Evolutionary conservation across 2,888 invertebrate species (phyloP).

Genomic region (Gisinianus flammeolus): DNA sequence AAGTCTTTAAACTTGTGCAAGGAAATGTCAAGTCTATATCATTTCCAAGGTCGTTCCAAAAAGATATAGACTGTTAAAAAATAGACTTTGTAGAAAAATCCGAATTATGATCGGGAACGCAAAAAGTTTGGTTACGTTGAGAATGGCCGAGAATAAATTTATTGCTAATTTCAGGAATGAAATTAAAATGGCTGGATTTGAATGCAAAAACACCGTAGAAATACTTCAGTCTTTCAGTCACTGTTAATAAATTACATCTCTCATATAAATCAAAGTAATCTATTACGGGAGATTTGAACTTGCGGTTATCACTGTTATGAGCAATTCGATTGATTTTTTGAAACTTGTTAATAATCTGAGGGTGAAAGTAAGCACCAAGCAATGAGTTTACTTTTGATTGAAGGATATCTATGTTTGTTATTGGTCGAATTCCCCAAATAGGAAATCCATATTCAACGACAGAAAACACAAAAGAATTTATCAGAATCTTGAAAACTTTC

Average conservation of each 20-base stretch:
- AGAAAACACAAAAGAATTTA: neutral
- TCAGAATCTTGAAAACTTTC: neutral
- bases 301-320: neutral
- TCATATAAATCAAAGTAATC: too few species aligned
- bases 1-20: too few species aligned
- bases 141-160: too few species aligned
- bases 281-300: too few species aligned
- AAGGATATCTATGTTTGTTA: neutral
- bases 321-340: neutral
- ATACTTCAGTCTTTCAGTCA: neutral
- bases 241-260: neutral
- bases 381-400: slow-evolving; percentile 20
- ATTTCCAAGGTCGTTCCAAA: too few species aligned
- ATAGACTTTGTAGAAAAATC: neutral
- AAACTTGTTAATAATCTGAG: too few species aligned
- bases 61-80: neutral
- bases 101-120: too few species aligned
- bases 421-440: neutral
- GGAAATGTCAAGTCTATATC: too few species aligned
- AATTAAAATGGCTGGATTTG: too few species aligned
- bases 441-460: neutral
- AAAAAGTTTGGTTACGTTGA: too few species aligned
- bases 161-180: too few species aligned
- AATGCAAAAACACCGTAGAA: neutral
- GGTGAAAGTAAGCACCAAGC: too few species aligned